These are phyloP conservation scores for Teleiodes luculella DNA, from an alignment of 2,888 invertebrate genomes.

Conservation along the genomic window DNA sequence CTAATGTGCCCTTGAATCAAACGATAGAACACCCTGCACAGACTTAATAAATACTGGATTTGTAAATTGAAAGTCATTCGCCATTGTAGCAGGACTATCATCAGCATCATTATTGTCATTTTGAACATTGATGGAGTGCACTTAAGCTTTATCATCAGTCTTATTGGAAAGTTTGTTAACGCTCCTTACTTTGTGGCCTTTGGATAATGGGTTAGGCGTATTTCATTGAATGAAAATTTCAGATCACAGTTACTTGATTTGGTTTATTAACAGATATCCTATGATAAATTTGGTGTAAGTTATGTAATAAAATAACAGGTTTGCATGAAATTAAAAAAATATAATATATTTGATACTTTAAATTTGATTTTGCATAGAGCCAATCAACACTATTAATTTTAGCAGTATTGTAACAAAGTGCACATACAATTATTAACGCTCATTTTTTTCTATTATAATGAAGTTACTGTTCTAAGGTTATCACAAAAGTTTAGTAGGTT, in stretches of 20 bases:
- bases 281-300: too few species aligned
- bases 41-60: conserved; percentile 47
- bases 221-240: too few species aligned
- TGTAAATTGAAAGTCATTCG: conserved; percentile 50
- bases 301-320: too few species aligned
- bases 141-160: conserved; percentile 23
- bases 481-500: neutral
- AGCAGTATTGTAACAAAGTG: too few species aligned
- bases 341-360: too few species aligned
- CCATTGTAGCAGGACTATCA: conserved; percentile 30
- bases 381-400: too few species aligned
- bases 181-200: conserved; percentile 8
- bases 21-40: conserved; percentile 46
- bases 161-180: conserved; percentile 21
- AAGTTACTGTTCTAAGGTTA: neutral
- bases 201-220: neutral
- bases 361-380: too few species aligned
- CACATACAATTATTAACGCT: too few species aligned
- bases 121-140: conserved; percentile 23
- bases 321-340: too few species aligned
- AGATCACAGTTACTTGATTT: too few species aligned
- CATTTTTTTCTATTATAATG: too few species aligned
- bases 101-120: conserved; percentile 17
- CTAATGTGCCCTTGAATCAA: conserved; percentile 46
- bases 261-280: too few species aligned